These are phyloP conservation scores for Drosophila dives DNA, from an alignment of 2,888 invertebrate genomes.

Conservation along the genomic window DNA sequence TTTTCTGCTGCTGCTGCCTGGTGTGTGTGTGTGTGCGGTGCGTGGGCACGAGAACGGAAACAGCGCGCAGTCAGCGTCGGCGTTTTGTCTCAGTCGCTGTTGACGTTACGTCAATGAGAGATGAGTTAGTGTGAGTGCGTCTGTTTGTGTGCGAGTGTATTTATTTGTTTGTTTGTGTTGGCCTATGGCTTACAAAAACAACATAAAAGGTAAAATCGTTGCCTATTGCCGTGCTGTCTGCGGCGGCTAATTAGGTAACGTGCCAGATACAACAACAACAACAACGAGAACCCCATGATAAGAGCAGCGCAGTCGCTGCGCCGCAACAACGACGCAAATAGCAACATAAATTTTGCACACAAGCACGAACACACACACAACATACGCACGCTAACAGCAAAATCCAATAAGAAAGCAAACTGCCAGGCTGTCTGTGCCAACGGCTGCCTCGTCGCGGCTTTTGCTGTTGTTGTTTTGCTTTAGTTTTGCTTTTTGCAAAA, in stretches of 20 bases:
- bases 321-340: constrained; percentile 73
- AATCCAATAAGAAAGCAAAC: constrained; percentile 77
- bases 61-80: constrained; percentile 59
- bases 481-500: constrained; percentile 68
- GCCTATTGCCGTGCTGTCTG: constrained; percentile 82
- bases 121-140: constrained; percentile 10
- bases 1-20: constrained; percentile 1
- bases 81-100: constrained; percentile 53
- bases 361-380: constrained; percentile 30
- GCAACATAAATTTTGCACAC: constrained; percentile 77
- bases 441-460: constrained; percentile 45
- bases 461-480: constrained; percentile 48
- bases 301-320: constrained; percentile 71
- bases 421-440: constrained; percentile 81
- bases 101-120: constrained; percentile 74
- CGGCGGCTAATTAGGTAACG: constrained; percentile 82
- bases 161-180: constrained; percentile 45
- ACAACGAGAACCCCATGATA: constrained; percentile 65
- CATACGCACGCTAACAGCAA: constrained; percentile 41
- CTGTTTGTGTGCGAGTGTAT: constrained; percentile 15
- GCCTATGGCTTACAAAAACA: constrained; percentile 56
- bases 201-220: constrained; percentile 78
- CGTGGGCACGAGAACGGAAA: constrained; percentile 80
- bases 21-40: constrained; percentile 44
- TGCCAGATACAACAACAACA: constrained; percentile 68